phyloP scores from a whole-genome alignment of 2,797 vertebrate genomes.

The Champsocephalus esox region DNA sequence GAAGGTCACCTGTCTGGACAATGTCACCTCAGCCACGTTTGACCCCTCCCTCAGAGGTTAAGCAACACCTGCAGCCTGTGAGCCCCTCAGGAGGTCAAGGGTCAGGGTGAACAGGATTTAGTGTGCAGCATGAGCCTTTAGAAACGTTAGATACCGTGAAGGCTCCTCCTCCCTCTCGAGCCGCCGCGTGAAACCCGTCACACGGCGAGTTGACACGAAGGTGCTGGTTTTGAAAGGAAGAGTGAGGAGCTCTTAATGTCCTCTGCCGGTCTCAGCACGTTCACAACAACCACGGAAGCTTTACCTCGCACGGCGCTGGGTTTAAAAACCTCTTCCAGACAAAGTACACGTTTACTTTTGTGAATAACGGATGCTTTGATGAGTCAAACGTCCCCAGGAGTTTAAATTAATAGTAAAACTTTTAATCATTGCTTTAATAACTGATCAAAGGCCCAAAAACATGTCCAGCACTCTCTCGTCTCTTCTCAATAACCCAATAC shows the following conservation, averaged over 20 bases:
- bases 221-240: conserved; percentile 13
- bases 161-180: not conserved
- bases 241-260: conserved; percentile 10
- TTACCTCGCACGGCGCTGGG: not conserved
- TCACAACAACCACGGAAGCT: not conserved
- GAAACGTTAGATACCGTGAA: not conserved
- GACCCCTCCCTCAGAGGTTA: conserved; percentile 45
- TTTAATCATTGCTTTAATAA: no score
- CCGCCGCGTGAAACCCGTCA: no score
- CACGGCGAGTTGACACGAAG: not conserved
- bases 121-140: not conserved
- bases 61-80: conserved; percentile 15
- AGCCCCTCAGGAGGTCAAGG: conserved; percentile 23
- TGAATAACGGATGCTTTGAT: no score
- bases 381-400: no score
- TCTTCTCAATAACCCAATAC: no score
- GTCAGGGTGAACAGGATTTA: conserved; percentile 20
- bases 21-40: conserved; percentile 24
- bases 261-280: conserved; percentile 7
- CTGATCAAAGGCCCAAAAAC: no score
- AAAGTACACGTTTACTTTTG: no score
- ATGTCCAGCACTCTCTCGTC: no score
- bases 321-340: not conserved
- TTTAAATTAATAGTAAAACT: no score
- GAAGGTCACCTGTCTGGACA: conserved; percentile 15